These are phyloP conservation scores for Drosophila lacteicornis DNA, from an alignment of 1,140 invertebrate species.

Conservation along the genomic window DNA sequence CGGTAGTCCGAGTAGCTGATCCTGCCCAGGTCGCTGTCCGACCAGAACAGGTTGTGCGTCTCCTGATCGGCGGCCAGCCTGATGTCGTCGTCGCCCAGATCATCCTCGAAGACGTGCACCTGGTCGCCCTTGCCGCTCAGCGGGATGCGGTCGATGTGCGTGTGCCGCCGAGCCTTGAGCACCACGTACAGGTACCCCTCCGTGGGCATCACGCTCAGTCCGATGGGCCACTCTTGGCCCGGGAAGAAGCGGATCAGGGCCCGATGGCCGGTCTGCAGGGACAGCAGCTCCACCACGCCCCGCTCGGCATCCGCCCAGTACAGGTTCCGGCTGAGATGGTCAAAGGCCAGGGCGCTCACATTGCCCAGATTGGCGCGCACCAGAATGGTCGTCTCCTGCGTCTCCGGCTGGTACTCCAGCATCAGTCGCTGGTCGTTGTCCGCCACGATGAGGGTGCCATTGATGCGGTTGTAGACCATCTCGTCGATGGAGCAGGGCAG, in stretches of 20 bases:
- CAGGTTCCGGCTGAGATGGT: conserved; percentile 88
- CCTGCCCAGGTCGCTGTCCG: conserved; percentile 70
- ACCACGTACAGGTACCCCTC: conserved; percentile 90
- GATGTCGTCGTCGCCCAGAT: conserved; percentile 80
- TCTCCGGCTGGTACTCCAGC: conserved; percentile 84
- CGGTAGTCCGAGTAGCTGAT: conserved; percentile 77
- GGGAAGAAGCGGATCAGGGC: conserved; percentile 86
- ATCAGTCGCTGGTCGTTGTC: conserved; percentile 86
- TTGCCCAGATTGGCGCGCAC: conserved; percentile 85
- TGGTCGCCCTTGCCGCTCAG: conserved; percentile 86
- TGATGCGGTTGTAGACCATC: conserved; percentile 83
- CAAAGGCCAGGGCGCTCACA: conserved; percentile 89
- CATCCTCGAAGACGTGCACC: conserved; percentile 86
- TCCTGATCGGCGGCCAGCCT: conserved; percentile 55
- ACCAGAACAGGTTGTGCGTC: conserved; percentile 66
- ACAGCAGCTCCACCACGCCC: conserved; percentile 87
- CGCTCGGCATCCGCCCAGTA: conserved; percentile 88
- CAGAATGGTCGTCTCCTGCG: conserved; percentile 75
- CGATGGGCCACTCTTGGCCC: conserved; percentile 86
- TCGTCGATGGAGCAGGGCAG: conserved; percentile 85
- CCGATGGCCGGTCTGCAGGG: conserved; percentile 86
- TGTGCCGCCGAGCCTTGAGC: conserved; percentile 84
- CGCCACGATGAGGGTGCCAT: conserved; percentile 86
- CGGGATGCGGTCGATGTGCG: conserved; percentile 87
- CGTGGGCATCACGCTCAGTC: conserved; percentile 88